Evolutionary conservation across 2,888 invertebrate genomes (phyloP).

Genomic region (Platerodrilus igneus): DNA sequence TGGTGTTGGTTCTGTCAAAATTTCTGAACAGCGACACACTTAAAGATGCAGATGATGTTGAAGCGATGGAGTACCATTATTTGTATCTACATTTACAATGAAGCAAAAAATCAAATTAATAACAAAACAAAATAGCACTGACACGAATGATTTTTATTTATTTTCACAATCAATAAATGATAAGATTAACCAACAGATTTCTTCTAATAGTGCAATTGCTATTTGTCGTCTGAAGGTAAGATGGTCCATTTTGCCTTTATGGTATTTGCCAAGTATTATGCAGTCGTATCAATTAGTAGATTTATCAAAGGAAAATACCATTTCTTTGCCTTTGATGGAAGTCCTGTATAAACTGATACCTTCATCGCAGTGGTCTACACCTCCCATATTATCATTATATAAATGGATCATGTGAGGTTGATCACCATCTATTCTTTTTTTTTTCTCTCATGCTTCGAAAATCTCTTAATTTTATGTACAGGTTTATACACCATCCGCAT

Average conservation of each 20-base stretch:
- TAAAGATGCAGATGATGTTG: too few relatives aligned
- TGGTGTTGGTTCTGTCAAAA: too few relatives aligned
- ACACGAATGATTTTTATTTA: too few relatives aligned
- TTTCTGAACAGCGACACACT: too few relatives aligned
- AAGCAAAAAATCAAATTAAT: too few relatives aligned
- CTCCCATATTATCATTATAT: constrained; percentile 14
- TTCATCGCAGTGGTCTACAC: constrained; percentile 15
- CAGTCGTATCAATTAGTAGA: constrained; percentile 17
- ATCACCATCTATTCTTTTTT: background rate
- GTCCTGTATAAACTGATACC: constrained; percentile 20
- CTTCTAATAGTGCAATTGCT: background rate
- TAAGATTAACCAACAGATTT: too few relatives aligned
- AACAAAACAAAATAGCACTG: too few relatives aligned
- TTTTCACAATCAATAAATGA: too few relatives aligned
- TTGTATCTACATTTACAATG: too few relatives aligned
- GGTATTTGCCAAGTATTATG: constrained; percentile 18
- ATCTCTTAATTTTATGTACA: too few relatives aligned
- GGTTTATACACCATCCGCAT: too few relatives aligned
- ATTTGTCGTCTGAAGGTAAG: constrained; percentile 5
- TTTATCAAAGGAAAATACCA: constrained; percentile 21
- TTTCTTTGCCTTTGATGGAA: constrained; percentile 23
- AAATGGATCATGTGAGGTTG: constrained; percentile 2
- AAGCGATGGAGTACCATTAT: too few relatives aligned
- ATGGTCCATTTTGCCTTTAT: background rate
- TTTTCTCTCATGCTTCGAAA: constrained; percentile 1